These are phyloP conservation scores for Graptemys geographica DNA, from an alignment of 2,797 vertebrate species.

Conservation along the genomic window DNA sequence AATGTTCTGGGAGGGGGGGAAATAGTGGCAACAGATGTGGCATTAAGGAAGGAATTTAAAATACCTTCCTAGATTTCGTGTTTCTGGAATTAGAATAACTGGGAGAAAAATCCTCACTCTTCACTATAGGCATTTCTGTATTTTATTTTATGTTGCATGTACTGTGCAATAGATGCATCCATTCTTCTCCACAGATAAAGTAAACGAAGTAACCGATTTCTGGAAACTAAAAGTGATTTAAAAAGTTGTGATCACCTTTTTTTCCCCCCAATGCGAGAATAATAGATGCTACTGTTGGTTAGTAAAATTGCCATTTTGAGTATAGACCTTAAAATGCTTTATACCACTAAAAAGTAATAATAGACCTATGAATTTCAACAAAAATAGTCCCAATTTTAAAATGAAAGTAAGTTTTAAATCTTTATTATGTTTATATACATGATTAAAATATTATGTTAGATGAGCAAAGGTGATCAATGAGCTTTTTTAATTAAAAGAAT, in stretches of 20 bases:
- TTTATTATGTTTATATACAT: background rate
- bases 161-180: background rate
- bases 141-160: background rate
- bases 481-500: constrained; percentile 1
- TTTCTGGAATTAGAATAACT: background rate
- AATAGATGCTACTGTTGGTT: background rate
- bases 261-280: background rate
- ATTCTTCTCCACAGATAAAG: background rate
- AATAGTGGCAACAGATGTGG: background rate
- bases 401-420: constrained; percentile 15
- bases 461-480: background rate
- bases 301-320: background rate
- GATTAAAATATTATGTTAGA: background rate
- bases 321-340: background rate
- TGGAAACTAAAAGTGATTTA: background rate
- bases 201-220: background rate
- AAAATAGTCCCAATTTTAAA: background rate
- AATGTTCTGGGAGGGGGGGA: background rate
- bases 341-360: background rate
- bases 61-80: background rate
- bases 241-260: background rate
- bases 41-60: background rate
- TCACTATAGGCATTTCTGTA: background rate
- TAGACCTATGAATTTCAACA: background rate
- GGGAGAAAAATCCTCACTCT: background rate